phyloP scores from a whole-genome alignment of 2,113 vertebrate genomes.

The Zootoca vivipara region DNA sequence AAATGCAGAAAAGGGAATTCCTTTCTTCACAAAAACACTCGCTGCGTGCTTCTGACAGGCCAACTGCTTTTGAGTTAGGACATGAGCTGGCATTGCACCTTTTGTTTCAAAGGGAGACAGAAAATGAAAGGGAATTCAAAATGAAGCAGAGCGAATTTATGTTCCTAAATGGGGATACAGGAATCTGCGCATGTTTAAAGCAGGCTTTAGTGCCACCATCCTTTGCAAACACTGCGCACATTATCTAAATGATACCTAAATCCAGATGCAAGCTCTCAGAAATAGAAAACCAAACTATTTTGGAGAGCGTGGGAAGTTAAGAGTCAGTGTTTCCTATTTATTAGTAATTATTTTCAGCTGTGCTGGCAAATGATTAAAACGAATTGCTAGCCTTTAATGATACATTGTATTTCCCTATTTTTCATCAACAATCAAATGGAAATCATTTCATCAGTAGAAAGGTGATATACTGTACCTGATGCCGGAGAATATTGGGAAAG shows the following conservation, averaged over 20 bases:
- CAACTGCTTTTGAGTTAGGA: conserved; percentile 67
- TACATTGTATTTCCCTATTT: conserved; percentile 68
- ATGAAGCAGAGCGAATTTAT: conserved; percentile 67
- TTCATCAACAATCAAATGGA: conserved; percentile 39
- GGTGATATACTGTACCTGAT: conserved; percentile 41
- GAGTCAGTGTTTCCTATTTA: conserved; percentile 91
- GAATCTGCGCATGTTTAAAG: conserved; percentile 69
- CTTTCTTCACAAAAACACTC: conserved; percentile 39
- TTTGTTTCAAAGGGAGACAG: conserved; percentile 73
- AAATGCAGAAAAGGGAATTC: conserved; percentile 40
- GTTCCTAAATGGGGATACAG: conserved; percentile 67
- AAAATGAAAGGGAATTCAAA: conserved; percentile 73
- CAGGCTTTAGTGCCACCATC: conserved; percentile 63
- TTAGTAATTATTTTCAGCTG: conserved; percentile 95
- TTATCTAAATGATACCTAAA: conserved; percentile 74
- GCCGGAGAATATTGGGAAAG: background rate
- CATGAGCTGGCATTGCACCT: conserved; percentile 69
- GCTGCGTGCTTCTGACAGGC: conserved; percentile 59
- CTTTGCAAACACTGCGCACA: conserved; percentile 63
- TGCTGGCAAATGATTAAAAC: conserved; percentile 81
- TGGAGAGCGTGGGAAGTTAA: conserved; percentile 77
- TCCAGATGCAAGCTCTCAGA: conserved; percentile 77
- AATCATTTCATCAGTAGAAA: conserved; percentile 60
- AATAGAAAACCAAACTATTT: conserved; percentile 56
- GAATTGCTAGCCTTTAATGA: conserved; percentile 79